Evolutionary conservation across 2,888 invertebrate genomes (phyloP).

Genomic region (Monoplex corrugatus): DNA sequence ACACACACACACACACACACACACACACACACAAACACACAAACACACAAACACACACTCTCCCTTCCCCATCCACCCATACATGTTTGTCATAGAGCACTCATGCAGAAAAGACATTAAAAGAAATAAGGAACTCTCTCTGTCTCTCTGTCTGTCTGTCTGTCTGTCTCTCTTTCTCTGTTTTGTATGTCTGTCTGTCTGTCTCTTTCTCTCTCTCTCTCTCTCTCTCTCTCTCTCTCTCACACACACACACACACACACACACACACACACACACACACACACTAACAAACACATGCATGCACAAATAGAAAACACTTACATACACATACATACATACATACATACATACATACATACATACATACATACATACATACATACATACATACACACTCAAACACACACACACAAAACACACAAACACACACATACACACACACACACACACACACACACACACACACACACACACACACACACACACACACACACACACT

Average conservation of each 20-base stretch:
- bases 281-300: too few relatives aligned
- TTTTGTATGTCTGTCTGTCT: background rate
- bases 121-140: background rate
- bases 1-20: background rate
- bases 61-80: background rate
- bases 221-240: background rate
- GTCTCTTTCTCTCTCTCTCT: background rate
- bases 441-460: background rate
- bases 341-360: background rate
- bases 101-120: background rate
- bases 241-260: too few relatives aligned
- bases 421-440: background rate
- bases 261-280: too few relatives aligned
- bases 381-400: background rate
- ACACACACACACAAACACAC: background rate
- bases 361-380: background rate
- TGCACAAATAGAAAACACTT: too few relatives aligned
- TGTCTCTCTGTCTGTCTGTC: background rate
- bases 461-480: constrained; percentile 17
- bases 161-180: background rate
- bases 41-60: background rate
- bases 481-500: background rate
- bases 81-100: too few relatives aligned
- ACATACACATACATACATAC: background rate
- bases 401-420: background rate